A percentile compares a stretch with the other conserved stretches of the same genome.
These are phyloP conservation scores for Malacoraja senta DNA, from an alignment of 2,797 vertebrate genomes.

Conservation along the genomic window DNA sequence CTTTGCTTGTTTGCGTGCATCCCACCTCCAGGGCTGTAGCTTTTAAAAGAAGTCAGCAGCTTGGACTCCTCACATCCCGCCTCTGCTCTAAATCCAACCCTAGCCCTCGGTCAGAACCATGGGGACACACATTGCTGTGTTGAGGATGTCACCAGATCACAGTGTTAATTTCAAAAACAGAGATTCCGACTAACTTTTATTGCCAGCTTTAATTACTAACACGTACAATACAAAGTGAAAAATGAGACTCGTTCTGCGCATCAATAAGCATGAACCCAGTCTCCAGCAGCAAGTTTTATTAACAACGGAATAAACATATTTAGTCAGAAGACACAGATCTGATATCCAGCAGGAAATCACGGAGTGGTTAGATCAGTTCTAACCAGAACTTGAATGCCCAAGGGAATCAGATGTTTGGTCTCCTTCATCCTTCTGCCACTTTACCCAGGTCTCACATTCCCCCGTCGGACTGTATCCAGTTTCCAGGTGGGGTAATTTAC, in stretches of 20 bases:
- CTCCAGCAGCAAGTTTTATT: constrained; percentile 19
- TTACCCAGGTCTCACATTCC: background rate
- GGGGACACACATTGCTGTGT: background rate
- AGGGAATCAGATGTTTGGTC: background rate
- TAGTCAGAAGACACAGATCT: background rate
- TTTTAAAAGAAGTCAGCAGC: background rate
- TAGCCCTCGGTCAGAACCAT: background rate
- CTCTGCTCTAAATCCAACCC: background rate
- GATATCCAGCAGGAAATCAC: background rate
- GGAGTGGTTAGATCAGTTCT: background rate
- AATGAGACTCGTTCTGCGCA: constrained; percentile 18
- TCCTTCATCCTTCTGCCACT: background rate
- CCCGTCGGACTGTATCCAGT: background rate
- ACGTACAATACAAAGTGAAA: constrained; percentile 41
- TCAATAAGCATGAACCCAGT: background rate
- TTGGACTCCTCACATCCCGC: background rate
- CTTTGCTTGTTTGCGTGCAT: background rate
- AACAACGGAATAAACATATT: constrained; percentile 23
- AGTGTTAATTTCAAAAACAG: background rate
- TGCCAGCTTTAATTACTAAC: constrained; percentile 39
- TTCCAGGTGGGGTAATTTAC: background rate
- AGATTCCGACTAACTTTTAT: constrained; percentile 40
- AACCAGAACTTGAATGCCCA: background rate
- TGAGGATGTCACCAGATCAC: background rate
- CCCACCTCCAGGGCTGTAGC: background rate